Conservation (phyloP, 2,113 vertebrate genomes). For the Pelecanus crispus region DNA sequence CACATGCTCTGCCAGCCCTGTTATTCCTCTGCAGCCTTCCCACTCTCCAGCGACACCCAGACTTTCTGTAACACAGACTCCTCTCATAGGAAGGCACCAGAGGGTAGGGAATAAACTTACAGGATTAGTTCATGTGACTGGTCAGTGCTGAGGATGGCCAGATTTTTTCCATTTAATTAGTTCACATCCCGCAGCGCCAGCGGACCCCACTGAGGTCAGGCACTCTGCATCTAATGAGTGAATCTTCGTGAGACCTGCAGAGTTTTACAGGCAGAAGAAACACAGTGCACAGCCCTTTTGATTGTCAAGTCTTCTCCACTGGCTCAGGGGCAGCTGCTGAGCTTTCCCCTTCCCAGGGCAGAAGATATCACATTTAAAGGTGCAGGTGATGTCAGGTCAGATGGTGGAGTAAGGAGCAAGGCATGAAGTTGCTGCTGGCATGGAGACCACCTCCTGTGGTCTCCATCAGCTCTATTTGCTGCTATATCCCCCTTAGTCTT, state of each 20-base stretch:
- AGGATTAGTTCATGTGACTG: not conserved
- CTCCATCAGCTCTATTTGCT: not conserved
- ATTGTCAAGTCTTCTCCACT: not conserved
- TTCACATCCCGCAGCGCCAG: not conserved
- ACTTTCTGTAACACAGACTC: not conserved
- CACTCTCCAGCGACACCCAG: not conserved
- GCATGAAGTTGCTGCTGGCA: not conserved
- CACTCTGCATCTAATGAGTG: not conserved
- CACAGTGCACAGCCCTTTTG: not conserved
- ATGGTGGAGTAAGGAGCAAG: not conserved
- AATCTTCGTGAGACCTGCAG: not conserved
- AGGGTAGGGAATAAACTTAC: conserved; percentile 2
- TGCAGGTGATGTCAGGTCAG: not conserved
- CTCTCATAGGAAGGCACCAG: conserved; percentile 27
- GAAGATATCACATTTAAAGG: not conserved
- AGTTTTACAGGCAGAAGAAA: not conserved
- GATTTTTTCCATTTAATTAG: not conserved
- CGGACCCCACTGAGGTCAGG: not conserved
- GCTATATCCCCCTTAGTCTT: not conserved
- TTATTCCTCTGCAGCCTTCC: not conserved
- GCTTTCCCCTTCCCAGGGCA: not conserved
- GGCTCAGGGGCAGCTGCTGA: not conserved
- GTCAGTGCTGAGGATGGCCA: not conserved
- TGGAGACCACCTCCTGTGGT: not conserved
- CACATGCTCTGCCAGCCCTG: not conserved